Evolutionary conservation across 2,113 vertebrate genomes (phyloP).

Genomic region (Calyptomena viridis): DNA sequence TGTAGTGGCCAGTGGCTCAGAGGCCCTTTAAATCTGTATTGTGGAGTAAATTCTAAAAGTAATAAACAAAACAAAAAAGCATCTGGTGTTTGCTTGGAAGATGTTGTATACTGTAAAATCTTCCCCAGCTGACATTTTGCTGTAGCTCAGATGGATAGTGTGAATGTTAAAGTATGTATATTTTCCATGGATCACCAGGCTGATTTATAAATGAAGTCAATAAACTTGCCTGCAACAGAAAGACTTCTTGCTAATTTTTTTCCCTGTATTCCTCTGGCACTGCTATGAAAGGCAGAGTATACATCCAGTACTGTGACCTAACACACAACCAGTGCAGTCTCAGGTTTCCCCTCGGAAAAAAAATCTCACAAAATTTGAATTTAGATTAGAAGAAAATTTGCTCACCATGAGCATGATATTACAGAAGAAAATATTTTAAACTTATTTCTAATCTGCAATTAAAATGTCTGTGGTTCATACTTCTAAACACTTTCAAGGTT

Average conservation of each 20-base stretch:
- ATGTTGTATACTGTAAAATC: background rate
- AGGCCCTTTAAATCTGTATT: background rate
- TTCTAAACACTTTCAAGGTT: background rate
- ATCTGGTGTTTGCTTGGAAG: background rate
- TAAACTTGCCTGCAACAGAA: background rate
- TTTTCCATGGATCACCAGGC: conserved; percentile 18
- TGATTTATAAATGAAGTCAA: background rate
- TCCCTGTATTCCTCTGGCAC: background rate
- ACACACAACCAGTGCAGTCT: background rate
- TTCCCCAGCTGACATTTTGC: conserved; percentile 1
- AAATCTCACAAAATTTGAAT: background rate
- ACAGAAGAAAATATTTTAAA: background rate
- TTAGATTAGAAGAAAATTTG: background rate
- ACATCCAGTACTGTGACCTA: background rate
- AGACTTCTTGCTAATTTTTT: background rate
- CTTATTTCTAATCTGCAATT: background rate
- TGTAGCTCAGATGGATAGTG: background rate
- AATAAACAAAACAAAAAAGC: background rate
- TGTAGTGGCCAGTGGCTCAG: background rate
- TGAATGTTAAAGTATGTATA: background rate
- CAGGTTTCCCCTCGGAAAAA: background rate
- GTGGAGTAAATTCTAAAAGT: background rate
- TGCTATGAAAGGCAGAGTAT: background rate
- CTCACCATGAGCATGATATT: background rate
- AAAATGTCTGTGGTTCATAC: background rate